Evolutionary conservation across 2,113 vertebrate genomes (phyloP).

Genomic region (Puntigrus tetrazona): DNA sequence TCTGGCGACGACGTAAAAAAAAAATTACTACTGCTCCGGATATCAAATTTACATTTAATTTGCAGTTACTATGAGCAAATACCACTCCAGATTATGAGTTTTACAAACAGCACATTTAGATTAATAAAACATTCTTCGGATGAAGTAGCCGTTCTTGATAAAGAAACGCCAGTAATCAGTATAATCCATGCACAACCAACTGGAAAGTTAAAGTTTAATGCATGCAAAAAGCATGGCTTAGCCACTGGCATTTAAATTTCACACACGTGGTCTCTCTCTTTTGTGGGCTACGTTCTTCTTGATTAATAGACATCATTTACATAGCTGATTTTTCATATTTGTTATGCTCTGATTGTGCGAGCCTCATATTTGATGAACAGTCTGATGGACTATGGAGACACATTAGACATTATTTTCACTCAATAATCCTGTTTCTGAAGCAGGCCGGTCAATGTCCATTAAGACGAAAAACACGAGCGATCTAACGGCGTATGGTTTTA

Average conservation of each 20-base stretch:
- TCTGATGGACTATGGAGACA: constrained; percentile 3
- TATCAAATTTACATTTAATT: constrained; percentile 52
- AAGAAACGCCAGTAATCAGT: constrained; percentile 68
- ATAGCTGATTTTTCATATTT: constrained; percentile 57
- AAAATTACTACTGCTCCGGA: constrained; percentile 7
- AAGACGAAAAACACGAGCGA: not conserved
- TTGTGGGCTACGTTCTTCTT: constrained; percentile 47
- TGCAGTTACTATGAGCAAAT: constrained; percentile 33
- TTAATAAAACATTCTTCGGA: constrained; percentile 71
- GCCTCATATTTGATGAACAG: constrained; percentile 37
- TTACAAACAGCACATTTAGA: constrained; percentile 66
- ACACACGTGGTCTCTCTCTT: constrained; percentile 25
- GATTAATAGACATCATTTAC: constrained; percentile 55
- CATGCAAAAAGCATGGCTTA: constrained; percentile 71
- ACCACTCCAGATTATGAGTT: constrained; percentile 55
- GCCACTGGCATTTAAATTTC: constrained; percentile 63
- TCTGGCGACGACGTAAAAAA: not conserved
- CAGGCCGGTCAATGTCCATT: not conserved
- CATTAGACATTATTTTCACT: constrained; percentile 9
- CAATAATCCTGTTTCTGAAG: not conserved
- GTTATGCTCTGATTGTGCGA: constrained; percentile 39
- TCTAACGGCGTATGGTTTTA: not conserved
- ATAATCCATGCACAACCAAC: constrained; percentile 60
- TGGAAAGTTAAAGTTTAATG: constrained; percentile 73
- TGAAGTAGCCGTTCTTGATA: constrained; percentile 64